Percentiles rank a stretch among this genome's conserved stretches.
Evolutionary conservation across 2,797 vertebrate species (phyloP).

Genomic region (Sebastes flavidus): DNA sequence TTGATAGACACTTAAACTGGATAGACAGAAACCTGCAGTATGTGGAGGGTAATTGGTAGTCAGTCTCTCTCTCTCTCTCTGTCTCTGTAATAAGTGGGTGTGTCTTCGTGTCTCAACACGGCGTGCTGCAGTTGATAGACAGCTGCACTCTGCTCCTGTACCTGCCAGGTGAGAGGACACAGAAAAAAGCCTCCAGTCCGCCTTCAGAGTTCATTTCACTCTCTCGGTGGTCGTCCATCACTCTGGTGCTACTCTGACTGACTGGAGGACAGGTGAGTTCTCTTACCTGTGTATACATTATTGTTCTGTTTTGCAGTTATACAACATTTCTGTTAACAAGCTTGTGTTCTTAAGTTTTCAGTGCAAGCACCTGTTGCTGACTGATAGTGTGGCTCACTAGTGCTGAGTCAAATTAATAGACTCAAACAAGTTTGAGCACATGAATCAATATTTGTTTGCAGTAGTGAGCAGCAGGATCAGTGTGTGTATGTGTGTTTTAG

Average conservation of each 20-base stretch:
- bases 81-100: constrained; percentile 55
- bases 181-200: constrained; percentile 6
- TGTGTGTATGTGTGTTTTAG: not conserved
- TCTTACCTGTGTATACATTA: not conserved
- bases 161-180: constrained; percentile 69
- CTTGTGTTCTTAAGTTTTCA: not conserved
- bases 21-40: constrained; percentile 8
- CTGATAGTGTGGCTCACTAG: not conserved
- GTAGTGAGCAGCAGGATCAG: not conserved
- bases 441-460: constrained; percentile 3
- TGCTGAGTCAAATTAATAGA: not conserved
- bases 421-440: not conserved
- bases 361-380: constrained; percentile 54
- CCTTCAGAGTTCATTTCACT: not conserved
- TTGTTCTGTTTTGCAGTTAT: not conserved
- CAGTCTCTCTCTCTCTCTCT: not conserved
- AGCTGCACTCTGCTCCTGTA: constrained; percentile 51
- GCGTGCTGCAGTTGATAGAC: constrained; percentile 59
- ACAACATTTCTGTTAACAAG: not conserved
- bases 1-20: not conserved
- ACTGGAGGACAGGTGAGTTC: constrained; percentile 54
- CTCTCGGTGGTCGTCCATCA: not conserved
- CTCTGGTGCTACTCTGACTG: not conserved
- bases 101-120: constrained; percentile 76
- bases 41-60: not conserved